A percentile compares a stretch with the other conserved stretches of the same genome.
phyloP scores from a whole-genome alignment of 2,888 invertebrate species.

The Autographa gamma region DNA sequence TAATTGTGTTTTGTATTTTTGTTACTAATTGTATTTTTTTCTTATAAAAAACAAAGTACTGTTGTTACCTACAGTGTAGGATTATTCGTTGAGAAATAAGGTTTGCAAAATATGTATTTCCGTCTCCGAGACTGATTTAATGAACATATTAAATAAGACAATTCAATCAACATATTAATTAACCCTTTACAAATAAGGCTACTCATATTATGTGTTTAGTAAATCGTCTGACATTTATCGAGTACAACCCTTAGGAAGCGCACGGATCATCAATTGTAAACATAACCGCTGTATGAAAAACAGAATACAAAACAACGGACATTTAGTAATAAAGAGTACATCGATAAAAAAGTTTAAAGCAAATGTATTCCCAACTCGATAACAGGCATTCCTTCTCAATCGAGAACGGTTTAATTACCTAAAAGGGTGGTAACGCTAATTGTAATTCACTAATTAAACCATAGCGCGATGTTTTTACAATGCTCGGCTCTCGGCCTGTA shows the following conservation, averaged over 20 bases:
- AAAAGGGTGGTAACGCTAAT: constrained; percentile 42
- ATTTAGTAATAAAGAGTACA: not conserved
- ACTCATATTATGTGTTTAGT: too few relatives aligned
- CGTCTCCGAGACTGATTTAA: not conserved
- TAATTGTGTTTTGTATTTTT: too few relatives aligned
- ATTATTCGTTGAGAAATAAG: too few relatives aligned
- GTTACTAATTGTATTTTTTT: too few relatives aligned
- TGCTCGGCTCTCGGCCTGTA: constrained; percentile 22
- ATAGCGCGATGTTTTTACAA: constrained; percentile 42
- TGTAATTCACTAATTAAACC: constrained; percentile 54
- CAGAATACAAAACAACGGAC: not conserved
- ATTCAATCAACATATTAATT: too few relatives aligned
- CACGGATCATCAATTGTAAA: too few relatives aligned
- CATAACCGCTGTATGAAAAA: not conserved
- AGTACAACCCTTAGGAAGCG: too few relatives aligned
- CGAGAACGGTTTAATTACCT: constrained; percentile 44
- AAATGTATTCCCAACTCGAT: constrained; percentile 15
- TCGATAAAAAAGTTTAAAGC: not conserved
- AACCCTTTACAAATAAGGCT: too few relatives aligned
- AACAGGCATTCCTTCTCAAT: constrained; percentile 33
- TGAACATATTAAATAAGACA: not conserved
- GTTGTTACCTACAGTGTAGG: not conserved
- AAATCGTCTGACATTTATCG: too few relatives aligned
- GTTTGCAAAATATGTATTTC: too few relatives aligned
- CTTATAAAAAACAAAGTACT: not conserved